Percentiles rank a stretch among this genome's conserved stretches.
These are phyloP conservation scores for Sprattus sprattus DNA, from an alignment of 2,113 vertebrate genomes.

Conservation along the genomic window DNA sequence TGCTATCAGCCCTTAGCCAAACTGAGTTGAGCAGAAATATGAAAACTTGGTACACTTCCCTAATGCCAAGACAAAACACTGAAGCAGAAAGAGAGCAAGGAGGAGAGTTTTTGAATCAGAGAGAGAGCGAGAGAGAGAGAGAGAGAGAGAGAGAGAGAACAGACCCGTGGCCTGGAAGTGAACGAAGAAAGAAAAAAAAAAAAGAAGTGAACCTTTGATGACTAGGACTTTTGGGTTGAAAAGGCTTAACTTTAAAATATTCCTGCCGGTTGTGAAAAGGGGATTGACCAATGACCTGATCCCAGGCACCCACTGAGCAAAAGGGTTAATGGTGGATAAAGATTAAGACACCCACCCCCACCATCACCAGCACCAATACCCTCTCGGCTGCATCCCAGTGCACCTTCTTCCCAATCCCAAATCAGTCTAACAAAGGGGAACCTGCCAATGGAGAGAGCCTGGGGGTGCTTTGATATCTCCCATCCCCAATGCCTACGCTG, in stretches of 20 bases:
- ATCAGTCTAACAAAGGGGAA: slow-evolving; percentile 67
- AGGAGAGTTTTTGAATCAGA: slow-evolving; percentile 41
- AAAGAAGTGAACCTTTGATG: slow-evolving; percentile 70
- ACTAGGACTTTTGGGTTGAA: slow-evolving; percentile 70
- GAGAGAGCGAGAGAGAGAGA: slow-evolving; percentile 41
- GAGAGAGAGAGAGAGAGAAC: slow-evolving; percentile 44
- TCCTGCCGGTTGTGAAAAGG: slow-evolving; percentile 72
- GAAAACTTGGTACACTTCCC: slow-evolving; percentile 60
- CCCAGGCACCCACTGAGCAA: slow-evolving; percentile 71
- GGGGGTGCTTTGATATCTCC: slow-evolving; percentile 70
- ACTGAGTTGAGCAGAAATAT: slow-evolving; percentile 60
- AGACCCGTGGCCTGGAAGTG: slow-evolving; percentile 27
- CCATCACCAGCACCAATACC: neutral
- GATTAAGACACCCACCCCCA: slow-evolving; percentile 64
- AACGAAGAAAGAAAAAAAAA: slow-evolving; percentile 35
- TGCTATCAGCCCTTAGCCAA: slow-evolving; percentile 55
- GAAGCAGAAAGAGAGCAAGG: slow-evolving; percentile 40
- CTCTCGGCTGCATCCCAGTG: slow-evolving; percentile 27
- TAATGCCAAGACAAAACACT: slow-evolving; percentile 61
- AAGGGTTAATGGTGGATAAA: slow-evolving; percentile 80
- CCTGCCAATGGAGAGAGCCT: slow-evolving; percentile 65
- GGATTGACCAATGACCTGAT: slow-evolving; percentile 80
- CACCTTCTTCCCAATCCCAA: slow-evolving; percentile 69
- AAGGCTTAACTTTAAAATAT: slow-evolving; percentile 80
- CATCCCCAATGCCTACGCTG: slow-evolving; percentile 45